Base-by-base conservation (phyloP, 2,888 invertebrate genomes). In the Drepana falcataria region DNA sequence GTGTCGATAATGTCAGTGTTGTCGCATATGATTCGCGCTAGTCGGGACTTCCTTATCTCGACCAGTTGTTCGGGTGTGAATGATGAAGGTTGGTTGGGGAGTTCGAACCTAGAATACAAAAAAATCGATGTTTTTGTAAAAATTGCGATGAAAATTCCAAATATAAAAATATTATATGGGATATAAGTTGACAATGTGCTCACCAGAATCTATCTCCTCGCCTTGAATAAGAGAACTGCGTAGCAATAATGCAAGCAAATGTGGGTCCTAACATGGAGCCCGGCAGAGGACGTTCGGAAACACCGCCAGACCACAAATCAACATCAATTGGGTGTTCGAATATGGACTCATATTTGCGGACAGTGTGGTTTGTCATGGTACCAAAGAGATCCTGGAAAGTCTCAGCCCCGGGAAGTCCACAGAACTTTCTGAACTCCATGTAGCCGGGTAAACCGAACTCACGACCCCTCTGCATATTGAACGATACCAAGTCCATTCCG, bases 181-280 rank as follows among this genome's bases (percentile, higher is more conserved):
- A 21, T 21, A 48, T 35, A 56, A 48, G n/a, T 53, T 48, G 9
- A 37, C n/a, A 49, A 47, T 37, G 4, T 47, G 65, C 82, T 84
- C 74, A 92, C 98, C 98, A 98, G 83, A 98, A 98, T 81, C 98
- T 93, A 85, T 98, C 98, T 59, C 97, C 97, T 66, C 96, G 93
- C 79, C 97, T 93, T 0, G 97, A 93, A 75, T 96, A 96, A 69
- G 96, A 96, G 91, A 98, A 97, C 84, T 98, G 98, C 35, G 96
- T 96, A 35, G 97, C 98, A 70, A 98, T 97, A 60, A 98, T 92
- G 77, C 98, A 98, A 53, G 97, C 97, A 76, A 98, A 98, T 52
- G 98, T 97, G 1, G 98, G 98, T 52, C 98, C 98, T 59, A 98
- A 92, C 95, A 98, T 96, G 55, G 97, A 97, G 49, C 97, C 98